Evolutionary conservation across 2,113 vertebrate genomes (phyloP).

Genomic region (Cyprichromis sp.): DNA sequence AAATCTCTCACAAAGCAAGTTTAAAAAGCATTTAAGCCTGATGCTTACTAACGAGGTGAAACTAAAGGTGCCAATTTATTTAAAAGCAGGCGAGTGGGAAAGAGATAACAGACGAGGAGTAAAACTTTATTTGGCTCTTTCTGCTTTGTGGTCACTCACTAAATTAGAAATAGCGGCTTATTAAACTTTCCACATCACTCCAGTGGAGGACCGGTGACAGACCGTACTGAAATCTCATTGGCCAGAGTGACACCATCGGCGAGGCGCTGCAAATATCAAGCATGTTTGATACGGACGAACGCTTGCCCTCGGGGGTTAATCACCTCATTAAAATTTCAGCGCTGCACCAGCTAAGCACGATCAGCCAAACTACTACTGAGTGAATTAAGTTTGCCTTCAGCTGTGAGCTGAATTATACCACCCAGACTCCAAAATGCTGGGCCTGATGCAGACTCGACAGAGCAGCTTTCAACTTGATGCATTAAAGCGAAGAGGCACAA

Average conservation of each 20-base stretch:
- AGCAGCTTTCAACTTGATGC: neutral
- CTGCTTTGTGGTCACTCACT: neutral
- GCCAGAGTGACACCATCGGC: neutral
- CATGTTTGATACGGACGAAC: slow-evolving; percentile 6
- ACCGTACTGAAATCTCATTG: slow-evolving; percentile 2
- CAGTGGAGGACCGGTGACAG: neutral
- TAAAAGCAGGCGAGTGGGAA: neutral
- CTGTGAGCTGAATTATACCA: slow-evolving; percentile 14
- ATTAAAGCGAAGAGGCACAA: neutral
- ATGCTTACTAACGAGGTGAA: neutral
- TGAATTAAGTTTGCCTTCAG: slow-evolving; percentile 44
- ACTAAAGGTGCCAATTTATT: neutral
- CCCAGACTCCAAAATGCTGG: neutral
- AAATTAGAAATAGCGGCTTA: neutral
- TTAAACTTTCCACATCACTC: neutral
- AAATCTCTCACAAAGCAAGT: neutral
- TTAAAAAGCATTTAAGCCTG: neutral
- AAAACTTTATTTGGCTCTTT: neutral
- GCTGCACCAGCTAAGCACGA: slow-evolving; percentile 3
- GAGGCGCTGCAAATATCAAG: slow-evolving; percentile 28
- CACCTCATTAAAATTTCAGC: slow-evolving; percentile 52
- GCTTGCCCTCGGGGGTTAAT: slow-evolving; percentile 40
- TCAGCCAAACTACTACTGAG: slow-evolving; percentile 17
- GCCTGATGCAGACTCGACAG: neutral
- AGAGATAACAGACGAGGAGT: neutral